A percentile compares a stretch with the other conserved stretches of the same genome.
Conservation (phyloP, 2,888 invertebrate genomes). For the Macaria liturata region DNA sequence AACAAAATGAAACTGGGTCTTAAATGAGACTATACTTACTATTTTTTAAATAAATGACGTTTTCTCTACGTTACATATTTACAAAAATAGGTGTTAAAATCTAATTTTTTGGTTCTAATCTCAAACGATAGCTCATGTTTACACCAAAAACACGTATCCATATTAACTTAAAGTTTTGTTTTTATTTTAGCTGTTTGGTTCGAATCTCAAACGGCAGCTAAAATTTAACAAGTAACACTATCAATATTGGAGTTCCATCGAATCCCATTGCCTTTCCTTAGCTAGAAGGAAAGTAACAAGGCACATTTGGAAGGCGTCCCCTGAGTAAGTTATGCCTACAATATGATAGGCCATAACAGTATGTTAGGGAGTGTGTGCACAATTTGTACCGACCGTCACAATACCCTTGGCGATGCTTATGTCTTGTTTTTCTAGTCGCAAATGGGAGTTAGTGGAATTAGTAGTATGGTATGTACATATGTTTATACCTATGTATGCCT, state of each 20-base stretch:
- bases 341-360: constrained; percentile 25
- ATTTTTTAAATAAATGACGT: no score
- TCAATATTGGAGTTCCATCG: background rate
- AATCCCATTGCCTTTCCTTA: background rate
- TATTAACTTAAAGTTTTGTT: no score
- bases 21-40: no score
- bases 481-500: no score
- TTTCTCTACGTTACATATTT: no score
- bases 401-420: constrained; percentile 18
- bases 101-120: no score
- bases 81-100: no score
- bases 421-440: constrained; percentile 25
- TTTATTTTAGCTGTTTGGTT: no score
- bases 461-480: no score
- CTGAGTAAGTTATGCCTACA: constrained; percentile 23
- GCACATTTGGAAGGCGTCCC: constrained; percentile 20
- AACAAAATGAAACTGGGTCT: no score
- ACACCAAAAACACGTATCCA: no score
- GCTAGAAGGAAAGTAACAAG: constrained; percentile 12
- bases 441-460: background rate
- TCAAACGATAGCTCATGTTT: no score
- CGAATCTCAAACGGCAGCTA: background rate
- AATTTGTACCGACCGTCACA: constrained; percentile 23
- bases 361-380: constrained; percentile 24
- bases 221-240: background rate